A percentile compares a stretch with the other conserved stretches of the same genome.
Conservation (phyloP, 2,797 vertebrate species). For the Orientallactaga sibirica region DNA sequence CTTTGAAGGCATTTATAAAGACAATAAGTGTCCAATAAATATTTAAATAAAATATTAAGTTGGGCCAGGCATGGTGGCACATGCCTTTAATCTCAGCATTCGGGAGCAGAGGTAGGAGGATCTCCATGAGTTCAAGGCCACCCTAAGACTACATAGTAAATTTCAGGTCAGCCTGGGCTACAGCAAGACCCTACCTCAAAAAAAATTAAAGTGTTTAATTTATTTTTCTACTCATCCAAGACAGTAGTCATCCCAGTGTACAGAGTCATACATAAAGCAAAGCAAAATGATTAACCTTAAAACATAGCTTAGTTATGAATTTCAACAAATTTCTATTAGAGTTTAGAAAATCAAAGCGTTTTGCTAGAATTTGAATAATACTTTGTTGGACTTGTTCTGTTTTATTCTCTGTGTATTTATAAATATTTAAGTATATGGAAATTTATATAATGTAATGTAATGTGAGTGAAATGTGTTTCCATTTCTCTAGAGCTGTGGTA, state of each 20-base stretch:
- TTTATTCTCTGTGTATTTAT: background rate
- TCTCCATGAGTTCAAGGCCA: too few species aligned
- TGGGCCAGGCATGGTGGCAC: too few species aligned
- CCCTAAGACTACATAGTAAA: too few species aligned
- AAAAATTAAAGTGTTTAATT: background rate
- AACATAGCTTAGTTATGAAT: slow-evolving; percentile 6
- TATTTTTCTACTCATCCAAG: background rate
- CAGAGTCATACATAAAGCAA: background rate
- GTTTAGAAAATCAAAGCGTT: background rate
- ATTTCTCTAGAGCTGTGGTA: background rate
- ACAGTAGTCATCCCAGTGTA: background rate
- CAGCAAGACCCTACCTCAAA: too few species aligned
- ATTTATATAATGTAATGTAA: background rate
- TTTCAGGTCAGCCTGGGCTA: too few species aligned
- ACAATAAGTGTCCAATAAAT: background rate
- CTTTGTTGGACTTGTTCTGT: background rate
- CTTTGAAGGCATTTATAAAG: background rate
- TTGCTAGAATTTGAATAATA: background rate
- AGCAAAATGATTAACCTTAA: slow-evolving; percentile 15
- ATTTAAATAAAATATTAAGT: slow-evolving; percentile 1
- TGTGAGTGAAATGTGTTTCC: background rate
- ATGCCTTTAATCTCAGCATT: too few species aligned
- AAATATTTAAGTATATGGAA: background rate
- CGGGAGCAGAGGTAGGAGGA: too few species aligned
- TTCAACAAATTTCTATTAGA: background rate